Evolutionary conservation across 2,113 vertebrate species (phyloP).

Genomic region (Cyanoramphus novaezelandiae): DNA sequence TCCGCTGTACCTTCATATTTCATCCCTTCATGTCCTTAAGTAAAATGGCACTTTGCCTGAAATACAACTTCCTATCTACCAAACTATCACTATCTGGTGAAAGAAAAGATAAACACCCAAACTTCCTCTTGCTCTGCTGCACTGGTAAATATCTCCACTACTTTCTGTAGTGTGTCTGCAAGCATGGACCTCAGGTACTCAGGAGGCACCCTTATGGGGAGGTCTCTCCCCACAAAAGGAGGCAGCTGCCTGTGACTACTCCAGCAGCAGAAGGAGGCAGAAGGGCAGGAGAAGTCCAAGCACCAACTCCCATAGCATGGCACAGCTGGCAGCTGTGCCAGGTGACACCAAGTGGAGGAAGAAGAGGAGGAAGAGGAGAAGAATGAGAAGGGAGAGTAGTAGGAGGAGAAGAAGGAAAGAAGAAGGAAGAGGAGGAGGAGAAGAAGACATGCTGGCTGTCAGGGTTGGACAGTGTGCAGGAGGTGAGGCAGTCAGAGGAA

Average conservation of each 20-base stretch:
- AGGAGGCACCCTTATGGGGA: background rate
- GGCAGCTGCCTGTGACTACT: background rate
- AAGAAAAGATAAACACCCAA: background rate
- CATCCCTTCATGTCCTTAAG: background rate
- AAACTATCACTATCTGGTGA: background rate
- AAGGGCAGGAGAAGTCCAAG: background rate
- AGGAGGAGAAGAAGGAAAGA: background rate
- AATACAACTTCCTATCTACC: background rate
- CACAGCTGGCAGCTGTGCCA: background rate
- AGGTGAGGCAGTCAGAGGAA: background rate
- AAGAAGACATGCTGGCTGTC: background rate
- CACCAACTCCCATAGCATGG: background rate
- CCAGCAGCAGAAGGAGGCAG: background rate
- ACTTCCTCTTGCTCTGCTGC: background rate
- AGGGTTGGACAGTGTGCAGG: background rate
- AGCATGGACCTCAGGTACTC: background rate
- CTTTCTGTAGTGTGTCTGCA: background rate
- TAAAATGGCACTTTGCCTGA: background rate
- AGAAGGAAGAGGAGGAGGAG: background rate
- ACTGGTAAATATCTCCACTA: background rate
- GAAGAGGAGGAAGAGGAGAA: background rate
- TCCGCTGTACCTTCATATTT: background rate
- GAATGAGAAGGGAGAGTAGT: background rate
- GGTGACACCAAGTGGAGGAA: background rate
- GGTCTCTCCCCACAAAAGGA: background rate